Base-by-base conservation (phyloP, 2,888 invertebrate genomes). In the Drosophila dives region DNA sequence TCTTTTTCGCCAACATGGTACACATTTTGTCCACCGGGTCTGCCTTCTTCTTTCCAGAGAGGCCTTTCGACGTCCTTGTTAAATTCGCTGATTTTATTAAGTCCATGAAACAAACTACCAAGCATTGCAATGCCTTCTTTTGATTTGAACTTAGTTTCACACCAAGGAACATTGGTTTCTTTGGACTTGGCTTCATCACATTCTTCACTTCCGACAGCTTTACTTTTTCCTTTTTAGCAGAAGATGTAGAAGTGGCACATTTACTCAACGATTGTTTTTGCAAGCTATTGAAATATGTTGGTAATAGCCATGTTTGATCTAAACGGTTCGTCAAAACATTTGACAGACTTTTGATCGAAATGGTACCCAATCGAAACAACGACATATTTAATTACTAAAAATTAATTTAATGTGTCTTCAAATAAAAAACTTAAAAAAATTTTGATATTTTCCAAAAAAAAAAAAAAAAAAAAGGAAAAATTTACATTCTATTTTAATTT, bases 331-430 rank as follows among this genome's bases (percentile, higher is more conserved):
- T 5, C 3, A 69, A 45, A 45, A 45, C 15, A 8, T 33, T 48
- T 17, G 4, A 26, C n/a, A 1, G 49, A 17, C 7, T 51, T 12
- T 0, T 48, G 51, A 10, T 49, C 64, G n/a, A 36, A 17, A 48
- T 12, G 20, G 11, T 29, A 3, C 56, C 7, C 11, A 51, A 33
- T 33, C 51, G 38, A 48, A 17, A 59, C 8, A 77, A 32, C 38
- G 51, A 61, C 74, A 74, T 74, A 20, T 26, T 53, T 17, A 42
- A 49, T 38, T 45, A 34, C 8, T n/a, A 12, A 7, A 63, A 61
- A 61, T 61, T 12, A 15, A 2, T 23, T 36, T 10, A 11, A 11
- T 2, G 4, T 8, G 23, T 45, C 26, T 45, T 26, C 45, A 8
- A 45, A 45, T 1, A 15, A 15, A 2, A 15, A 45, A 15, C 15